phyloP scores from a whole-genome alignment of 30 jellyfish, hydroid and myxozoan genomes.

The Hydractinia echinata region DNA sequence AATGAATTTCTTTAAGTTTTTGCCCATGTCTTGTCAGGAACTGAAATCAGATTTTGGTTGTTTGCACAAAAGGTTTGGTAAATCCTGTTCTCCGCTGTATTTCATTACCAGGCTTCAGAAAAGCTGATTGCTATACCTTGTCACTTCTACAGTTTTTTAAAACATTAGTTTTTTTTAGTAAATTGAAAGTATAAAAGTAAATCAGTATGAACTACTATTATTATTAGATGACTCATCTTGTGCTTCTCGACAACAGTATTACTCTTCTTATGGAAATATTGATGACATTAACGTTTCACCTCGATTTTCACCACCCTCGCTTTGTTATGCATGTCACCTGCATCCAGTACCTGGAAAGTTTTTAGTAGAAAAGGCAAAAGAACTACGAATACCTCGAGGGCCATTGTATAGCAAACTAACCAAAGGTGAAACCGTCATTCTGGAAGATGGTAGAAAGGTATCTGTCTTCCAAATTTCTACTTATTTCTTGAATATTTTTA shows the following conservation, averaged over 20 bases:
- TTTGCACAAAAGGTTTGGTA: too few relatives aligned
- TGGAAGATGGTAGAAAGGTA: slow-evolving; percentile 70
- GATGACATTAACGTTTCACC: slow-evolving; percentile 15
- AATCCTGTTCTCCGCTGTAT: too few relatives aligned
- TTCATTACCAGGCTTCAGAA: too few relatives aligned
- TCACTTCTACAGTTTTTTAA: too few relatives aligned
- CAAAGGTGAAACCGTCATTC: slow-evolving; percentile 70
- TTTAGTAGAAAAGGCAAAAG: slow-evolving; percentile 56
- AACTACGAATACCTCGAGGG: slow-evolving; percentile 88
- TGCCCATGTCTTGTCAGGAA: too few relatives aligned
- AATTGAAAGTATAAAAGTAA: too few relatives aligned
- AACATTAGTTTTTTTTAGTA: too few relatives aligned
- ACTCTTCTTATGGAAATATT: neutral
- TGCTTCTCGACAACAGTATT: neutral
- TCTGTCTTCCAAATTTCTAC: neutral
- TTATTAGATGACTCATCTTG: too few relatives aligned
- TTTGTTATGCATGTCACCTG: slow-evolving; percentile 39
- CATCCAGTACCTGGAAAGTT: slow-evolving; percentile 85
- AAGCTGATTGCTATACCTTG: too few relatives aligned
- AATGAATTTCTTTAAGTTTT: neutral
- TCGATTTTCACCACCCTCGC: neutral
- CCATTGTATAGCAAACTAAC: slow-evolving; percentile 66
- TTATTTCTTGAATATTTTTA: too few relatives aligned
- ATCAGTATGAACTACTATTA: too few relatives aligned
- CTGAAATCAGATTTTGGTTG: too few relatives aligned